Percentiles rank a stretch among this genome's conserved stretches.
Conservation (phyloP, 2,888 invertebrate species). For the Drosophila fungiperda region DNA sequence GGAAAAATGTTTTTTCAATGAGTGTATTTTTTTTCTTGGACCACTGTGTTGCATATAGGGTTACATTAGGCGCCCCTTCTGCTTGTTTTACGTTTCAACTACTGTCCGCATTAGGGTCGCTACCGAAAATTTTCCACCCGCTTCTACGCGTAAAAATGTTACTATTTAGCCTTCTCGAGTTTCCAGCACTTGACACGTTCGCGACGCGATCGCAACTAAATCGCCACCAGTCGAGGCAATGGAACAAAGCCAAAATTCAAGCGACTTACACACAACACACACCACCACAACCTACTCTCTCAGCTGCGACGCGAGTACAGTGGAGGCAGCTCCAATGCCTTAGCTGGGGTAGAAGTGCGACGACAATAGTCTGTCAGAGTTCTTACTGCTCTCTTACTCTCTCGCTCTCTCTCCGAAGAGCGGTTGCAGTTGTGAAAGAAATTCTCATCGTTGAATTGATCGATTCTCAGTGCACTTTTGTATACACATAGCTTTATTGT, state of each 20-base stretch:
- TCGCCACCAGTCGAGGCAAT: slow-evolving; percentile 57
- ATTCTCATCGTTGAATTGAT: slow-evolving; percentile 42
- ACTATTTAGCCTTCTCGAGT: slow-evolving; percentile 22
- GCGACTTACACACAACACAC: slow-evolving; percentile 31
- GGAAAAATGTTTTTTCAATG: neutral
- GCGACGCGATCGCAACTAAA: slow-evolving; percentile 82
- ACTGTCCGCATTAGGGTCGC: slow-evolving; percentile 53
- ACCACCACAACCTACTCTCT: slow-evolving; percentile 31
- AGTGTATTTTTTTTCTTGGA: slow-evolving; percentile 26
- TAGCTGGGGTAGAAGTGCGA: slow-evolving; percentile 33
- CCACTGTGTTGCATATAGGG: slow-evolving; percentile 39
- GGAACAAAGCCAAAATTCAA: slow-evolving; percentile 63
- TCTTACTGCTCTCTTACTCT: slow-evolving; percentile 31
- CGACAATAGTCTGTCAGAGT: slow-evolving; percentile 37
- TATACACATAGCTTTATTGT: slow-evolving; percentile 26
- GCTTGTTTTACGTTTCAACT: slow-evolving; percentile 60
- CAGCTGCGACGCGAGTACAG: slow-evolving; percentile 13
- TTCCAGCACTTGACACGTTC: slow-evolving; percentile 71
- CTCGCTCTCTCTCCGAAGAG: slow-evolving; percentile 11
- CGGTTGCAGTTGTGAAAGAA: slow-evolving; percentile 8
- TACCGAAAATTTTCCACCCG: slow-evolving; percentile 73
- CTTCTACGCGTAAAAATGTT: slow-evolving; percentile 17
- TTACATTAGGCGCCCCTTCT: slow-evolving; percentile 18
- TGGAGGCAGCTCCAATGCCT: slow-evolving; percentile 31
- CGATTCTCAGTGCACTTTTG: slow-evolving; percentile 32